Percentiles rank a stretch among this genome's conserved stretches.
phyloP scores from a whole-genome alignment of 2,797 vertebrate genomes.

The Huso huso region DNA sequence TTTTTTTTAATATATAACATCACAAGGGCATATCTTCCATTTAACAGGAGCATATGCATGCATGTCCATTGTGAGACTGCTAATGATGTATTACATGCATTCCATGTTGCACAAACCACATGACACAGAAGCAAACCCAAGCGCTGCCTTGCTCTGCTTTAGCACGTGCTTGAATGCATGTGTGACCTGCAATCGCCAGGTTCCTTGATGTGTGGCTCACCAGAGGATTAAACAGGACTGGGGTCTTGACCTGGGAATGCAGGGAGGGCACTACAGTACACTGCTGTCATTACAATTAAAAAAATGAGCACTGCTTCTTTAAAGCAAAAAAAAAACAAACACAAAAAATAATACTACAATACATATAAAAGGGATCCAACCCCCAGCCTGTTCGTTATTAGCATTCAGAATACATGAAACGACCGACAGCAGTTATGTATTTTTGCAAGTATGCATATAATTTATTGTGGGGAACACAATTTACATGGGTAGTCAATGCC shows the following conservation, averaged over 20 bases:
- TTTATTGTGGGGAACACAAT: slow-evolving; percentile 99
- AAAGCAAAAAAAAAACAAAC: background rate
- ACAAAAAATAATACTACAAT: slow-evolving; percentile 44
- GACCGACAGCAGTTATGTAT: slow-evolving; percentile 90
- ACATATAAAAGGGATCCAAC: slow-evolving; percentile 40
- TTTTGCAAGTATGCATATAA: slow-evolving; percentile 99
- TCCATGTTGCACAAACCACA: background rate
- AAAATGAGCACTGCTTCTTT: background rate
- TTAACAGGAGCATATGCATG: no score
- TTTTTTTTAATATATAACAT: no score
- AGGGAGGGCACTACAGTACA: background rate
- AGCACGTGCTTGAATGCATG: no score
- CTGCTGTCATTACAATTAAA: background rate
- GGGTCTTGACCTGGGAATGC: no score
- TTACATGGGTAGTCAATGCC: slow-evolving; percentile 99
- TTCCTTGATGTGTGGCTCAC: no score
- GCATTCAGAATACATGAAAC: slow-evolving; percentile 80
- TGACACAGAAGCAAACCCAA: background rate
- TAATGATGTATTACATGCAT: no score
- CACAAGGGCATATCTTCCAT: no score
- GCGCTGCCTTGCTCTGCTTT: no score
- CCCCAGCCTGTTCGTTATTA: slow-evolving; percentile 68
- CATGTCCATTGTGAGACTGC: no score
- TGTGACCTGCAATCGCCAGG: no score
- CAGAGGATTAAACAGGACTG: no score